Conservation (phyloP, 1,140 invertebrate genomes). For the Orchestia grillus region DNA sequence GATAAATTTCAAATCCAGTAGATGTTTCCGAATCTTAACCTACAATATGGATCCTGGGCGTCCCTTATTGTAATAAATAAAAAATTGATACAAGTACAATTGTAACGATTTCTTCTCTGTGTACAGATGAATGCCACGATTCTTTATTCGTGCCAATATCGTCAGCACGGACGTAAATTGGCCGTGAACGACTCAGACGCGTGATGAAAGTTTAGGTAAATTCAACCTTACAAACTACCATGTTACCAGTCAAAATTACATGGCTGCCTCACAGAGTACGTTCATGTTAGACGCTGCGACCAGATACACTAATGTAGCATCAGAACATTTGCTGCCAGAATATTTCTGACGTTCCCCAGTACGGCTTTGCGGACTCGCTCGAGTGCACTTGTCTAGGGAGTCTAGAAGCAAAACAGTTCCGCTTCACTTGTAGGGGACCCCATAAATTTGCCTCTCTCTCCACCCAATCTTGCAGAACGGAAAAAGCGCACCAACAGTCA, state of each 20-base stretch:
- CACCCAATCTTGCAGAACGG: background rate
- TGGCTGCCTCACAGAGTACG: background rate
- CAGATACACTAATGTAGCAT: background rate
- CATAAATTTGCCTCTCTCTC: constrained; percentile 6
- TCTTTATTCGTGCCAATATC: background rate
- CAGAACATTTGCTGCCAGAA: background rate
- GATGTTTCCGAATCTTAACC: too few relatives aligned
- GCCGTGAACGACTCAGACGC: background rate
- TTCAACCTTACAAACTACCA: background rate
- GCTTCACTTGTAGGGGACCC: background rate
- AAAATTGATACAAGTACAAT: too few relatives aligned
- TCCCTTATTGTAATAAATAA: too few relatives aligned
- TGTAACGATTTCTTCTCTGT: background rate
- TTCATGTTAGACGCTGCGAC: background rate
- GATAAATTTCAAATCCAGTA: too few relatives aligned
- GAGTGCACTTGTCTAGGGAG: background rate
- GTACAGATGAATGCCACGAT: background rate
- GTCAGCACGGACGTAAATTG: background rate
- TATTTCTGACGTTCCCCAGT: background rate
- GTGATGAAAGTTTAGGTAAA: background rate
- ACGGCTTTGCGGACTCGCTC: background rate
- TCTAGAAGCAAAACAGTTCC: background rate
- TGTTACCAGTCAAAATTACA: background rate
- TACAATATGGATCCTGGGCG: too few relatives aligned
- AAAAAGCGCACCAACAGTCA: constrained; percentile 27